Base-by-base conservation (phyloP, 2,113 vertebrate genomes). In the Eubucco bourcierii region DNA sequence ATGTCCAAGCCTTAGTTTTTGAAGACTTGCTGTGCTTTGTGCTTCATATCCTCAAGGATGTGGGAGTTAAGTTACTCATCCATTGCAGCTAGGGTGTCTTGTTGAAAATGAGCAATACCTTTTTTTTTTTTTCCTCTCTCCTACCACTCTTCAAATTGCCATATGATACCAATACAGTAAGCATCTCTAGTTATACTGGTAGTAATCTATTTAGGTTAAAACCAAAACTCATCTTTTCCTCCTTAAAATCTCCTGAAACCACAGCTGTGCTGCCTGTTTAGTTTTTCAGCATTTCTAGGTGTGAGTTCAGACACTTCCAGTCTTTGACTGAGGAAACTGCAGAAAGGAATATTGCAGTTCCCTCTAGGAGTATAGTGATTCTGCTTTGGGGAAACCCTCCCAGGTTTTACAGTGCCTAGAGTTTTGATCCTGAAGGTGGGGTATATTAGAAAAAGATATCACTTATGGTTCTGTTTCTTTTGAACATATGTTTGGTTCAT, bases 31-130 rank as follows among this genome's bases (percentile, higher is more conserved):
- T 50, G 0, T 58, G 63, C 72, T 93, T 75, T 78, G 56, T 95
- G 93, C 67, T 92, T 81, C 74, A 6, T 63, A 18, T 72, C 58
- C 58, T 76, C 63, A 56, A 17, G 56, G 46, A 20, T 46, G 72
- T 95, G 85, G 91, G 90, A 85, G 72, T 85, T 73, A 19, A 31
- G 33, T 94, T 94, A 94, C 79, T 94, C 87, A 92, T 84, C 56
- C 60, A 9, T 19, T 66, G 64, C 79, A 91, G 39, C 39, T 56
- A 47, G 66, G 29, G 82, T 84, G 59, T 77, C 87, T 73, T 79
- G n/a, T 59, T 91, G 75, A 67, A 91, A 78, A 94, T 89, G 79
- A 92, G 64, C 64, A 87, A 65, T 84, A 63, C 46, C 9, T 47
- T 28, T 52, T 44, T 53, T 55, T 53, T 55, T 58, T 34, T 61